Evolutionary conservation across 2,888 invertebrate species (phyloP), one percentile per base, ranked within the genome.

Genomic region (Metalampra italica): DNA sequence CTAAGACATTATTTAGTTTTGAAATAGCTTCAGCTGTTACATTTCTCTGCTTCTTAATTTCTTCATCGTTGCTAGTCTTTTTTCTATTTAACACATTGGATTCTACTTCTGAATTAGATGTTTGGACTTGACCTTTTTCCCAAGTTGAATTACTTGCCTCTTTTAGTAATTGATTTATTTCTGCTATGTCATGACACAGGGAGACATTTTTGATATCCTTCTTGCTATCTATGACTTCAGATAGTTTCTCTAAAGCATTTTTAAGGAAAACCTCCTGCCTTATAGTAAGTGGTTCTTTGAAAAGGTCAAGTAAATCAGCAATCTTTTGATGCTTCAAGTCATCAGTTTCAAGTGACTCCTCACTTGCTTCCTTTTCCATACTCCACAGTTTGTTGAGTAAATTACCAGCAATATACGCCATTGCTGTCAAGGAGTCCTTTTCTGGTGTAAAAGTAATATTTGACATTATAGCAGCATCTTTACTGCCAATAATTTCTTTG

Each of bases 381-480:
- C 81, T 76, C 88, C 88, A 89, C 30, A 89, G 55, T 57, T 82
- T 82, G 54, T 82, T 86, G n/a, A 89, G 57, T 37, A 89, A 57
- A 63, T 86, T 85, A 0, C 88, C 88, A 55, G 88, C 88, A 51
- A 89, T 88, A 29, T 78, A 85, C 0, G 86, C 78, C 80, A 88
- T 83, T 29, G 88, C 86, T 43, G 80, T 82, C 13, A 85, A 56
- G 3, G 88, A 87, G 46, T 87, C 86, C 53, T 87, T 89, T 68
- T 85, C 84, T 13, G 80, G 72, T n/a, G 81, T 82, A 49, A 87
- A 89, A 4, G 85, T 85, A 9, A 89, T 80, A 46, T 85, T 88
- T 13, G 88, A 87, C 49, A 78, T 75, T 1, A 82, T 67, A 37
- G 75, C 61, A 3, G 75, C 69, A 29, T 62, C 60, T 43, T 56